Base-by-base conservation (phyloP, 2,888 invertebrate species). In the Sminthurides aquaticus region DNA sequence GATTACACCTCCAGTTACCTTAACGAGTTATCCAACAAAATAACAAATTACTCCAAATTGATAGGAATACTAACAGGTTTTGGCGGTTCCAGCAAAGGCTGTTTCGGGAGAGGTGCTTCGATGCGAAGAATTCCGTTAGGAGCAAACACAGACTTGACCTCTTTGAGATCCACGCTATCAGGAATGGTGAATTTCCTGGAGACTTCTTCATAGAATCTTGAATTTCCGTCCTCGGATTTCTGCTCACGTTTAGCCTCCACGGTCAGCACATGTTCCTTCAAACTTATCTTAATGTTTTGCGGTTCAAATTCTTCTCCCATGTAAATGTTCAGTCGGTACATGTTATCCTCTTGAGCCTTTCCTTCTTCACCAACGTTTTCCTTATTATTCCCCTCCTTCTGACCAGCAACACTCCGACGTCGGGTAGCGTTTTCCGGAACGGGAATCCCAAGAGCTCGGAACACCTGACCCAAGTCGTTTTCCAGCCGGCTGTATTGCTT, bases 41-140 rank as follows among this genome's bases (percentile, higher is more conserved):
- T 43, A 43, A 43, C 8, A 8, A 11, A 43, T 43, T 62, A 56
- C 49, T 57, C 61, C 49, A 49, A 24, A 52, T 34, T 55, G 49
- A 75, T 74, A 2, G 75, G 74, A 27, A 75, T 74, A 68, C 74
- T 72, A 54, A 67, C 67, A 2, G 73, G 69, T 60, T 69, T 66
- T 1, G 62, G 55, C 29, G 24, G 58, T 20, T 60, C 68, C 61
- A 25, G 54, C 27, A 65, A 67, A 60, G 58, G 63, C 18, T 52
- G 8, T 15, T 22, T 18, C 2, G 64, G 64, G 28, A 73, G 62
- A 0, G 75, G 70, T 22, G 74, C 76, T 60, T 76, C 76, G 59
- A 76, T 70, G 24, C 68, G 68, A 22, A 76, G 65, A 26, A 75
- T 59, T 22, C 76, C 76, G 28, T 75, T 73, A 5, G 67, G 67